Evolutionary conservation across 1,140 invertebrate genomes (phyloP).

Genomic region (Apis florea): DNA sequence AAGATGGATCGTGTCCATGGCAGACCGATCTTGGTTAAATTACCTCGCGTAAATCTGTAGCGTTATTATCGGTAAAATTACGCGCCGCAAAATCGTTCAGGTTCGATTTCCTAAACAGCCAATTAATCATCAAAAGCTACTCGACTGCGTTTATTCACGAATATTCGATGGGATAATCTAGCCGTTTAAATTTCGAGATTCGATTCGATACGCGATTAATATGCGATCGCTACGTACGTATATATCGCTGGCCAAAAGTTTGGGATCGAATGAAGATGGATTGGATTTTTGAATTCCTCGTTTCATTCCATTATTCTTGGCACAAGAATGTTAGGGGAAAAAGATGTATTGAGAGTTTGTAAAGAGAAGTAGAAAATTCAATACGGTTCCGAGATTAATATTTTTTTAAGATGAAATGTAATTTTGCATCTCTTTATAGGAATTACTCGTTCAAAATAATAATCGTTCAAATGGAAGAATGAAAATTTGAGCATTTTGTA

Average conservation of each 20-base stretch:
- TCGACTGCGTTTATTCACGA: background rate
- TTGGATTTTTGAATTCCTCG: no score
- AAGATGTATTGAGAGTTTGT: no score
- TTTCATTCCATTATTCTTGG: no score
- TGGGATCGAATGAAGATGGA: no score
- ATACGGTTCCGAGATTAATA: no score
- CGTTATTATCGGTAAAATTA: slow-evolving; percentile 21
- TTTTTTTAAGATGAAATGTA: no score
- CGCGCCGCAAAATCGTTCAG: slow-evolving; percentile 2
- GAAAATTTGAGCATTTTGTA: no score
- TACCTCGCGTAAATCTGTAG: slow-evolving; percentile 56
- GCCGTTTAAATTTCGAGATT: background rate
- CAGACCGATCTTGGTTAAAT: slow-evolving; percentile 25
- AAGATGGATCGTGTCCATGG: background rate
- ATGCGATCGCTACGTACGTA: background rate
- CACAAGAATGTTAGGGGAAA: no score
- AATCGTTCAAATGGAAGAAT: no score
- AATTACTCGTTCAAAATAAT: no score
- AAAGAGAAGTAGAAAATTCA: no score
- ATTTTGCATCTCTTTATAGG: no score
- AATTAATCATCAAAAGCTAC: background rate
- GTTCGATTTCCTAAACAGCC: background rate
- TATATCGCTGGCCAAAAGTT: background rate
- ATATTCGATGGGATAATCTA: background rate
- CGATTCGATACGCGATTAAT: slow-evolving; percentile 6